Evolutionary conservation across 2,113 vertebrate species (phyloP).

Genomic region (Apodemus sylvaticus): DNA sequence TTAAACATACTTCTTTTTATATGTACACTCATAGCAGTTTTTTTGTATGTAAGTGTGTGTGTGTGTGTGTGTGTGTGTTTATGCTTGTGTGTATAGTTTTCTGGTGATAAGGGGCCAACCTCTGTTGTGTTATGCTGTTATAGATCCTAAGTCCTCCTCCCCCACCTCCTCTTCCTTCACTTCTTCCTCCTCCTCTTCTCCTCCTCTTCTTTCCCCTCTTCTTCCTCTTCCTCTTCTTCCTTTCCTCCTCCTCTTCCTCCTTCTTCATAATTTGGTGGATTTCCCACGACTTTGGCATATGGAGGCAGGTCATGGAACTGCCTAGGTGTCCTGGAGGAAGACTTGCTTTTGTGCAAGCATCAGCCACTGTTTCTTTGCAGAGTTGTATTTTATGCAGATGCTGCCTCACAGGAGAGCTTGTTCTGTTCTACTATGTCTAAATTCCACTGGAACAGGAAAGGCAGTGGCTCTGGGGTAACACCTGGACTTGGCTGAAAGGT

Average conservation of each 20-base stretch:
- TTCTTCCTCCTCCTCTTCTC: too few species aligned
- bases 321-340: neutral
- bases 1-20: neutral
- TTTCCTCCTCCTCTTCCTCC: neutral
- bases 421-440: neutral
- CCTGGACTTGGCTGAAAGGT: neutral
- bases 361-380: neutral
- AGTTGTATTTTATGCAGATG: neutral
- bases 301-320: neutral
- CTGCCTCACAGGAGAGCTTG: neutral
- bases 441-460: neutral
- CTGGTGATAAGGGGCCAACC: neutral
- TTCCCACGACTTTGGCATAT: neutral
- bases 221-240: neutral
- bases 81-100: neutral
- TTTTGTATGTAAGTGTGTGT: neutral
- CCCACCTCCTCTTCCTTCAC: too few species aligned
- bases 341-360: neutral
- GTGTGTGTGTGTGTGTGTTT: rapidly evolving
- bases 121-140: neutral
- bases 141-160: neutral
- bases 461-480: neutral
- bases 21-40: neutral
- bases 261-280: neutral
- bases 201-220: neutral